Percentiles rank a stretch among this genome's conserved stretches.
phyloP scores from a whole-genome alignment of 2,888 invertebrate species.

The Yponomeuta sedellus region DNA sequence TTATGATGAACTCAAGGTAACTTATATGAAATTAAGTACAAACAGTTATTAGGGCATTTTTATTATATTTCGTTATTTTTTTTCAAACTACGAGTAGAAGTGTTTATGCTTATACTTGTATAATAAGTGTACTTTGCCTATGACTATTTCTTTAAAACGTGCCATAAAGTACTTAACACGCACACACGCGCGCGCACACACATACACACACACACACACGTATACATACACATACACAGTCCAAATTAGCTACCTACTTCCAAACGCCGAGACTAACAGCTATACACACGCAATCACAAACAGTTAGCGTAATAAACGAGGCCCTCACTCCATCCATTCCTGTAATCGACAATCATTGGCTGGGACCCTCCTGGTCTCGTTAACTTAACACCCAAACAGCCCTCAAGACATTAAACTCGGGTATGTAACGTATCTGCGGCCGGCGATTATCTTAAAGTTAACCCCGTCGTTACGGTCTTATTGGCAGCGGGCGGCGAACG shows the following conservation, averaged over 20 bases:
- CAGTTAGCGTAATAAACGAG: slow-evolving; percentile 40
- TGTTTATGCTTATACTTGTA: too few relatives aligned
- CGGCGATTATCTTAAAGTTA: slow-evolving; percentile 68
- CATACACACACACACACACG: background rate
- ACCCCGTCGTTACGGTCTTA: slow-evolving; percentile 64
- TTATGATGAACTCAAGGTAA: too few relatives aligned
- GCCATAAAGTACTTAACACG: too few relatives aligned
- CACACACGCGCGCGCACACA: background rate
- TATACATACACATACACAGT: background rate
- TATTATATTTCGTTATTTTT: too few relatives aligned
- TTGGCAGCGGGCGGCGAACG: slow-evolving; percentile 39
- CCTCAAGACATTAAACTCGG: slow-evolving; percentile 56
- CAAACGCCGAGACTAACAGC: background rate
- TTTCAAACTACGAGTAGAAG: too few relatives aligned
- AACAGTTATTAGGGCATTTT: too few relatives aligned
- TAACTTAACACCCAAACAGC: slow-evolving; percentile 41
- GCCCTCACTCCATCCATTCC: slow-evolving; percentile 23
- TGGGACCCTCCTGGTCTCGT: slow-evolving; percentile 23
- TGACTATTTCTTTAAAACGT: too few relatives aligned
- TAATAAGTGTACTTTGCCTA: too few relatives aligned
- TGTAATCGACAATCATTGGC: slow-evolving; percentile 44
- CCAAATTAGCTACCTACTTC: too few relatives aligned
- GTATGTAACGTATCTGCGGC: slow-evolving; percentile 18
- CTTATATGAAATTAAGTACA: too few relatives aligned
- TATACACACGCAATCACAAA: slow-evolving; percentile 39